Conservation (phyloP, 1,140 invertebrate species). For the Drosophila kikkawai region DNA sequence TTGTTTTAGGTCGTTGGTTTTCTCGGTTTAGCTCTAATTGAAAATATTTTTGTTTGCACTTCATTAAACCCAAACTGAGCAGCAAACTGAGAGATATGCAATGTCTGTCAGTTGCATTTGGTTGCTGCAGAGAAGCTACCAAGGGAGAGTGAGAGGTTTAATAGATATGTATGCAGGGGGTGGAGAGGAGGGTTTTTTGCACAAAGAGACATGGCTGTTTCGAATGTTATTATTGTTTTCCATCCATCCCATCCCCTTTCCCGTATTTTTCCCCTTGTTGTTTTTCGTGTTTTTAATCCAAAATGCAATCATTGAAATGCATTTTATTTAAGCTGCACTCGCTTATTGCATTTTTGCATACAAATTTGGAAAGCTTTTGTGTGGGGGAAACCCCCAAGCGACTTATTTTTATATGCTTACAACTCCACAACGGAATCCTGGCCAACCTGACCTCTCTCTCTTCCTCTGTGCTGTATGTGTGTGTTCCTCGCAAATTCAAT, state of each 20-base stretch:
- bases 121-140: conserved; percentile 6
- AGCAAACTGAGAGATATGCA: conserved; percentile 40
- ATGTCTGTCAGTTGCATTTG: conserved; percentile 41
- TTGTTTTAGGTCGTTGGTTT: conserved; percentile 27
- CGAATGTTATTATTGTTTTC: conserved; percentile 20
- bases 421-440: conserved; percentile 36
- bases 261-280: conserved; percentile 5
- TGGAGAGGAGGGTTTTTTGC: conserved; percentile 6
- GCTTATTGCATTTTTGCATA: conserved; percentile 81
- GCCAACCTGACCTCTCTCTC: conserved; percentile 23
- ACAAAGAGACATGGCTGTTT: conserved; percentile 19
- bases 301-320: conserved; percentile 82
- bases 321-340: conserved; percentile 80
- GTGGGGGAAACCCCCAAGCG: conserved; percentile 42
- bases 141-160: conserved; percentile 9
- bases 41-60: conserved; percentile 80
- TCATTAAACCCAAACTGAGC: conserved; percentile 69
- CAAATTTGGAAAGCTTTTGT: conserved; percentile 69
- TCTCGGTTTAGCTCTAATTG: conserved; percentile 64
- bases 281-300: conserved; percentile 68
- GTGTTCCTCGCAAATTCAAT: conserved; percentile 63
- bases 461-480: conserved; percentile 6
- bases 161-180: conserved; percentile 48
- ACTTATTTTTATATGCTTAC: conserved; percentile 79
- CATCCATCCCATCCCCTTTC: not conserved